Evolutionary conservation across 2,888 invertebrate species (phyloP).

Genomic region (Caenorhabditis sinica): DNA sequence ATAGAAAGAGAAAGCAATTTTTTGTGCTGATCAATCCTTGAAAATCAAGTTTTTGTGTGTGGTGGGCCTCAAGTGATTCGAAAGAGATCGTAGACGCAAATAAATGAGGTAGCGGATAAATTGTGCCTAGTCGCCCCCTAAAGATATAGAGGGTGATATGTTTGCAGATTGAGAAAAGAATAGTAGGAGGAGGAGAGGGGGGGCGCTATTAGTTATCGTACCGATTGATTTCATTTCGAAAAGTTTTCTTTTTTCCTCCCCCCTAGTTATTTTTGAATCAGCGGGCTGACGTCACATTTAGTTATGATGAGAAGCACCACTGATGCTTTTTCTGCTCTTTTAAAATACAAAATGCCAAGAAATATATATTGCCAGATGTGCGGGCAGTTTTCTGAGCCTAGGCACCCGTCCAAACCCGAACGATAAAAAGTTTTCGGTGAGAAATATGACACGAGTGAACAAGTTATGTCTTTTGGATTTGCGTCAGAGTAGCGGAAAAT

Average conservation of each 20-base stretch:
- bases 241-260: background rate
- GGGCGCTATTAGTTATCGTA: constrained; percentile 37
- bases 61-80: constrained; percentile 20
- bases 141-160: constrained; percentile 35
- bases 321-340: constrained; percentile 8
- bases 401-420: background rate
- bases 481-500: background rate
- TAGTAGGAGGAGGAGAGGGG: constrained; percentile 3
- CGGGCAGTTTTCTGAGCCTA: background rate
- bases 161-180: constrained; percentile 19
- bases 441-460: constrained; percentile 32
- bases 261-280: background rate
- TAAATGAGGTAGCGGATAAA: constrained; percentile 31
- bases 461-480: constrained; percentile 14
- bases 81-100: constrained; percentile 29
- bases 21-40: constrained; percentile 34
- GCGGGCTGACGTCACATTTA: constrained; percentile 13
- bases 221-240: constrained; percentile 39
- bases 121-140: constrained; percentile 13
- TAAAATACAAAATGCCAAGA: constrained; percentile 6
- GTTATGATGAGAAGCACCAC: background rate
- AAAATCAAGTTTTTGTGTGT: constrained; percentile 50
- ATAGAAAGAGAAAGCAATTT: background rate
- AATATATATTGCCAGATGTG: constrained; percentile 32
- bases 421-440: constrained; percentile 40